These are phyloP conservation scores for Verasper variegatus DNA, from an alignment of 2,113 vertebrate species.

Conservation along the genomic window DNA sequence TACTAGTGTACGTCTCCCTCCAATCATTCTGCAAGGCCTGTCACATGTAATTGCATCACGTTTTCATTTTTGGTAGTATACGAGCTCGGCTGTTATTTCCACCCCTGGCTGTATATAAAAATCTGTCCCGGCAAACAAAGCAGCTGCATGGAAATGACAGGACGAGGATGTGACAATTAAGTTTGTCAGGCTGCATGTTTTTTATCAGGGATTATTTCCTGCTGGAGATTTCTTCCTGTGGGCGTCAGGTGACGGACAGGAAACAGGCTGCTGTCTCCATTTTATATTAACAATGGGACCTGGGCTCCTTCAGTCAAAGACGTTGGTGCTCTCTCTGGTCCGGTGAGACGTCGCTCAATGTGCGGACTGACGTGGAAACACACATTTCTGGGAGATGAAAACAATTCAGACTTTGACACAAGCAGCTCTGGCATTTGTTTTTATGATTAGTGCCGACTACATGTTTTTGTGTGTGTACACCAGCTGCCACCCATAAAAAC, in stretches of 20 bases:
- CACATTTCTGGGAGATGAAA: no score
- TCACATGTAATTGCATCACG: conserved; percentile 45
- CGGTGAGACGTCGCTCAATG: neutral
- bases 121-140: conserved; percentile 39
- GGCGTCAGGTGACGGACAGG: conserved; percentile 53
- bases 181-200: conserved; percentile 45
- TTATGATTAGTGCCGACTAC: neutral
- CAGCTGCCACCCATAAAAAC: no score
- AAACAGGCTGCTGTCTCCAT: conserved; percentile 29
- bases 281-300: conserved; percentile 32
- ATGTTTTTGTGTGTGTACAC: neutral
- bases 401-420: no score
- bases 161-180: conserved; percentile 41
- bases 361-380: no score
- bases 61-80: conserved; percentile 4
- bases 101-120: conserved; percentile 38
- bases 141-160: neutral
- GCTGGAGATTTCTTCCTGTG: conserved; percentile 17
- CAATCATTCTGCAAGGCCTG: conserved; percentile 22
- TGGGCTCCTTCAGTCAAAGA: conserved; percentile 23
- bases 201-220: conserved; percentile 42
- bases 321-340: neutral
- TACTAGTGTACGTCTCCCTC: conserved; percentile 7
- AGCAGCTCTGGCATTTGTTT: neutral
- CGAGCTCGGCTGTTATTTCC: conserved; percentile 33